Evolutionary conservation across 2,797 vertebrate genomes (phyloP).

Genomic region (Nannoperca obscura): DNA sequence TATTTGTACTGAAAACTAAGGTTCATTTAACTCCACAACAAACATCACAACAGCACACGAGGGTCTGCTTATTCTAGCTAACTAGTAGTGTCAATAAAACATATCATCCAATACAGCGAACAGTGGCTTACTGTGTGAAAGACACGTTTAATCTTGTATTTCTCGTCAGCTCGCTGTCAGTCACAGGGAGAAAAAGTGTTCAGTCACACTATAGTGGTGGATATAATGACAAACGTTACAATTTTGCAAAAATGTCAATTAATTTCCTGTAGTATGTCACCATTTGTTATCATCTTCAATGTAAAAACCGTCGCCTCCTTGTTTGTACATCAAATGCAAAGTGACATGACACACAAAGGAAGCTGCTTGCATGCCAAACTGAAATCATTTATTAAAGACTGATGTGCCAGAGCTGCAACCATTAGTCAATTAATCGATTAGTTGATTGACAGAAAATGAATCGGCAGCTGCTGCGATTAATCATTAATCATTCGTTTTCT

Average conservation of each 20-base stretch:
- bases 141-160: slow-evolving; percentile 1
- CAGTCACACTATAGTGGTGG: neutral
- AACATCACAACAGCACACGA: slow-evolving; percentile 14
- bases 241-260: neutral
- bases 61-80: neutral
- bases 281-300: neutral
- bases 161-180: neutral
- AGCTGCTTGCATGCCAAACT: neutral
- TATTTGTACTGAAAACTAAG: slow-evolving; percentile 29
- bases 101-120: neutral
- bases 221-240: neutral
- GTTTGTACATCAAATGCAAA: neutral
- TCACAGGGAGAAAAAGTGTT: neutral
- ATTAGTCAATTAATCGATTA: neutral
- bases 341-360: neutral
- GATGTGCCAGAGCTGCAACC: too few relatives aligned
- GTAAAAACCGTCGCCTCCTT: neutral
- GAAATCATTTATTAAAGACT: neutral
- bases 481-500: too few relatives aligned
- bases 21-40: slow-evolving; percentile 34
- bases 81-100: neutral
- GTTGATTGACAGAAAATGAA: neutral
- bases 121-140: neutral
- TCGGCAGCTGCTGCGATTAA: too few relatives aligned
- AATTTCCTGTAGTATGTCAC: neutral